Conservation (phyloP, 1,140 invertebrate genomes). For the Zaprionus davidi region DNA sequence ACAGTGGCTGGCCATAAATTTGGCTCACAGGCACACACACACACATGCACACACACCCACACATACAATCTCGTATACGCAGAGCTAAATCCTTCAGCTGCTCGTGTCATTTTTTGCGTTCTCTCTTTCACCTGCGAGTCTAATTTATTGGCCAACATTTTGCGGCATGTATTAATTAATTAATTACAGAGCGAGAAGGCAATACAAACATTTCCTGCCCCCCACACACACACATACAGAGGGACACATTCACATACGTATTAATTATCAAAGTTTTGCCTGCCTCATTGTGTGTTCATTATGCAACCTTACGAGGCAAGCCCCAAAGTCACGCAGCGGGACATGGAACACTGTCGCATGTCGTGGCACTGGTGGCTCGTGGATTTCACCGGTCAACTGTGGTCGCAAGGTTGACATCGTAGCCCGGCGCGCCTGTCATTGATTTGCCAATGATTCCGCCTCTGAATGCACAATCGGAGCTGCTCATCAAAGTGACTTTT, state of each 20-base stretch:
- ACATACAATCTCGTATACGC: too few relatives aligned
- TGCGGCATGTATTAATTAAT: slow-evolving; percentile 62
- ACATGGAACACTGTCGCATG: background rate
- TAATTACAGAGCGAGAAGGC: slow-evolving; percentile 56
- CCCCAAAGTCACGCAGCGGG: slow-evolving; percentile 29
- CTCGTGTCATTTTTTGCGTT: slow-evolving; percentile 48
- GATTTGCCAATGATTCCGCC: slow-evolving; percentile 1
- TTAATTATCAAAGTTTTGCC: slow-evolving; percentile 39
- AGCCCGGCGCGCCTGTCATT: background rate
- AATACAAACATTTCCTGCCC: slow-evolving; percentile 4
- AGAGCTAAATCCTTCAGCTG: slow-evolving; percentile 46
- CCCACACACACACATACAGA: background rate
- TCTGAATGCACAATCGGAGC: slow-evolving; percentile 1
- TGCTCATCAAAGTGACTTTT: slow-evolving; percentile 25
- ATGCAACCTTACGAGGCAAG: slow-evolving; percentile 20
- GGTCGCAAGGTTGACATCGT: background rate
- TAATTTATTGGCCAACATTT: slow-evolving; percentile 54
- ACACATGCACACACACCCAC: background rate
- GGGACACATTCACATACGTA: slow-evolving; percentile 7
- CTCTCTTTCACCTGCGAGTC: slow-evolving; percentile 49
- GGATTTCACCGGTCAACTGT: background rate
- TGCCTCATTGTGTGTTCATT: slow-evolving; percentile 27
- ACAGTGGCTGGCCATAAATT: slow-evolving; percentile 66
- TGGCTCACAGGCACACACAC: slow-evolving; percentile 27
- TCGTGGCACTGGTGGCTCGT: background rate